Conservation (phyloP, 2,113 vertebrate species). For the Zapornia atra region DNA sequence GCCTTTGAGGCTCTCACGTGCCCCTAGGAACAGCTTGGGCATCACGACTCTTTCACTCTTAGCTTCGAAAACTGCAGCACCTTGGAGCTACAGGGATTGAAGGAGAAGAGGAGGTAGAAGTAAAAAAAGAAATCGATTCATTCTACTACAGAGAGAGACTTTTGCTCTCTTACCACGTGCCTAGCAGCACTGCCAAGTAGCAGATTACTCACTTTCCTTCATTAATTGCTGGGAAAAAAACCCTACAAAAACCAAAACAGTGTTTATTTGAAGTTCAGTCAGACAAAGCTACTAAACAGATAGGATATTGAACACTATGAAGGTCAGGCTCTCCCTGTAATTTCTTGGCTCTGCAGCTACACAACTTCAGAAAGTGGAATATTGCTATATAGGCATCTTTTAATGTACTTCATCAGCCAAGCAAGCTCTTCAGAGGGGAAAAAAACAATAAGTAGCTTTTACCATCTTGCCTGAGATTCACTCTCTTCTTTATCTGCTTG, state of each 20-base stretch:
- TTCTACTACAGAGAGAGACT: neutral
- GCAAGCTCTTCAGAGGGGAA: neutral
- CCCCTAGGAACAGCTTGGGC: neutral
- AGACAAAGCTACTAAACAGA: constrained; percentile 4
- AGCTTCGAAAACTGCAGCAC: neutral
- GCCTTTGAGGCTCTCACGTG: neutral
- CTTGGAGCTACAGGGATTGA: neutral
- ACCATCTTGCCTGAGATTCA: neutral
- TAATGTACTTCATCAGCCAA: neutral
- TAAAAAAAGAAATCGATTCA: neutral
- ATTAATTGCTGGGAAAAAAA: constrained; percentile 29
- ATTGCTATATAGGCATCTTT: neutral
- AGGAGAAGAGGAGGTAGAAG: neutral
- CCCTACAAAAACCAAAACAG: neutral
- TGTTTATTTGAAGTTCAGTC: neutral
- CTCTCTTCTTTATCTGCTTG: neutral
- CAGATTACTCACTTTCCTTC: constrained; percentile 29
- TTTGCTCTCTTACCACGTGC: neutral
- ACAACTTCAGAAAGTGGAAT: neutral
- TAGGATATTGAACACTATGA: neutral
- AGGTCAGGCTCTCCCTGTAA: neutral
- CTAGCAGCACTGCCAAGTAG: neutral
- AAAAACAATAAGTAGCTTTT: neutral
- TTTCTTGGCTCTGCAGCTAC: neutral
- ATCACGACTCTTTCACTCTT: neutral